Conservation (phyloP, 2,113 vertebrate genomes). For the Mola mola region DNA sequence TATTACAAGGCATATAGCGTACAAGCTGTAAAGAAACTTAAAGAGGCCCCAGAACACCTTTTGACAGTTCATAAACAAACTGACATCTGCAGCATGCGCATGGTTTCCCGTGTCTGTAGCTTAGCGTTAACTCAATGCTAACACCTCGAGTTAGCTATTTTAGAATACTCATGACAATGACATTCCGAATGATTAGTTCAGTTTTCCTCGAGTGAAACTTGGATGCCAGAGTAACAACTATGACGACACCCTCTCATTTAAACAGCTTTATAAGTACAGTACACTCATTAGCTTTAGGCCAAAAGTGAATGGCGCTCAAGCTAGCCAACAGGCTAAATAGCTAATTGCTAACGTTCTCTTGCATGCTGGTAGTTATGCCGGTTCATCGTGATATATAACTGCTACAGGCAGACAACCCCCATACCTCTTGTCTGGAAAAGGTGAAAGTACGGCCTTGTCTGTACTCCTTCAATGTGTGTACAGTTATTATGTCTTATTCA, state of each 20-base stretch:
- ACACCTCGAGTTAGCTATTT: not conserved
- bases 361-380: not conserved
- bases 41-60: not conserved
- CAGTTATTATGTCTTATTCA: not conserved
- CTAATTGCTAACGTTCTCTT: constrained; percentile 39
- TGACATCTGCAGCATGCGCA: constrained; percentile 17
- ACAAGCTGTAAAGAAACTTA: not conserved
- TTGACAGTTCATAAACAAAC: constrained; percentile 28
- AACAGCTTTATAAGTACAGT: no score
- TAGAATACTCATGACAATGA: not conserved
- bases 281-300: not conserved
- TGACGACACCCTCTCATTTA: no score
- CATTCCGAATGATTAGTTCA: no score
- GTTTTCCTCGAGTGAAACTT: no score
- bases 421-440: constrained; percentile 42
- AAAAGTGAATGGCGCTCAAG: constrained; percentile 36
- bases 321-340: constrained; percentile 38
- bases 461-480: not conserved
- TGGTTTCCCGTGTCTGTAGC: not conserved
- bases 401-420: not conserved
- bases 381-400: not conserved
- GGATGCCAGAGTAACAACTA: no score
- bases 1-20: not conserved
- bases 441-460: not conserved
- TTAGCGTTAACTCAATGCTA: constrained; percentile 22